Evolutionary conservation across 2,888 invertebrate species (phyloP).

Genomic region (Camptogramma bilineatum): DNA sequence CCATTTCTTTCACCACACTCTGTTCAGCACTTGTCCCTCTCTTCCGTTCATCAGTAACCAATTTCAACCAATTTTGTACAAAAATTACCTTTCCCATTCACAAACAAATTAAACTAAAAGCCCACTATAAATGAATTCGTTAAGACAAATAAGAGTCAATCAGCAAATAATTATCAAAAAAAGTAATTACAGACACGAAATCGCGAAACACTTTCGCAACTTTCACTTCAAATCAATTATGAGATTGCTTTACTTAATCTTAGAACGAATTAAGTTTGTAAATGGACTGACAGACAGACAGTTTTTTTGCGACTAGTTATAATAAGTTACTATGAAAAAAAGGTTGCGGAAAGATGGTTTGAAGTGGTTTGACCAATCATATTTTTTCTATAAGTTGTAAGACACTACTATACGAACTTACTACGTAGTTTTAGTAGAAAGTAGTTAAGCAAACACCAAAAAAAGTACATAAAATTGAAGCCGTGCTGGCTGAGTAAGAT

Average conservation of each 20-base stretch:
- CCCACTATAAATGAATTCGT: conserved; percentile 32
- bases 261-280: conserved; percentile 40
- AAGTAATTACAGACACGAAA: conserved; percentile 43
- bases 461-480: no score
- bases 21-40: no score
- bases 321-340: conserved; percentile 6
- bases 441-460: no score
- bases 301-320: conserved; percentile 13
- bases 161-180: conserved; percentile 46
- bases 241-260: conserved; percentile 51
- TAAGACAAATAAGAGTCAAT: conserved; percentile 43
- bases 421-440: no score
- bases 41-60: background rate
- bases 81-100: background rate
- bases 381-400: no score
- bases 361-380: background rate
- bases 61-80: background rate
- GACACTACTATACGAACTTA: no score
- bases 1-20: no score
- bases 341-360: background rate
- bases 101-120: conserved; percentile 36
- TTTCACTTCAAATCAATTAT: conserved; percentile 61
- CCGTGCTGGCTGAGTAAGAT: no score
- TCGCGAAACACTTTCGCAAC: conserved; percentile 52
- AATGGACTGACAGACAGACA: conserved; percentile 30